A percentile compares a stretch with the other conserved stretches of the same genome.
These are phyloP conservation scores for Sceloporus undulatus DNA, from an alignment of 2,113 vertebrate species.

Conservation along the genomic window DNA sequence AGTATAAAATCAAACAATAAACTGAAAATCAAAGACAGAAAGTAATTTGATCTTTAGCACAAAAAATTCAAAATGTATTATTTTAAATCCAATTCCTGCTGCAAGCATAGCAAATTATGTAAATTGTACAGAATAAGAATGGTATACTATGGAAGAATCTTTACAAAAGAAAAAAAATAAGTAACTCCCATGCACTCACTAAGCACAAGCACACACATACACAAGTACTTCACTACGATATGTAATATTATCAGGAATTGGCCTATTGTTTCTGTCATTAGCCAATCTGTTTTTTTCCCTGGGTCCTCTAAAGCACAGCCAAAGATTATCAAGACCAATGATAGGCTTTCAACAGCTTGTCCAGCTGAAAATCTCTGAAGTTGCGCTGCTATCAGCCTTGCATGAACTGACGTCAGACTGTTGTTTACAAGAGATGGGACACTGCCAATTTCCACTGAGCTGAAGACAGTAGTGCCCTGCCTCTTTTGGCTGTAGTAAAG, in stretches of 20 bases:
- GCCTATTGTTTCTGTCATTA: constrained; percentile 72
- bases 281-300: constrained; percentile 44
- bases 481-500: constrained; percentile 57
- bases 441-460: constrained; percentile 78
- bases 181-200: not conserved
- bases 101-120: constrained; percentile 21
- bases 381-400: constrained; percentile 59
- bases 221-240: constrained; percentile 28
- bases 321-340: constrained; percentile 71
- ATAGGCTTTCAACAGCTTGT: constrained; percentile 71
- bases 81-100: constrained; percentile 42
- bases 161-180: constrained; percentile 27
- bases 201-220: not conserved
- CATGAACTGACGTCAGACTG: constrained; percentile 72
- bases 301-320: constrained; percentile 68
- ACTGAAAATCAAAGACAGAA: not conserved
- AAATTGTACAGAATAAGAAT: constrained; percentile 43
- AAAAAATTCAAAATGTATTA: constrained; percentile 55
- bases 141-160: not conserved
- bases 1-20: constrained; percentile 31
- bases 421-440: constrained; percentile 77
- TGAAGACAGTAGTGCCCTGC: constrained; percentile 70
- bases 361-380: constrained; percentile 69
- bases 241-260: constrained; percentile 64
- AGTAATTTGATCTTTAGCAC: constrained; percentile 53